A percentile compares a stretch with the other conserved stretches of the same genome.
Conservation (phyloP, 1,140 invertebrate genomes). For the Acromyrmex heyeri region DNA sequence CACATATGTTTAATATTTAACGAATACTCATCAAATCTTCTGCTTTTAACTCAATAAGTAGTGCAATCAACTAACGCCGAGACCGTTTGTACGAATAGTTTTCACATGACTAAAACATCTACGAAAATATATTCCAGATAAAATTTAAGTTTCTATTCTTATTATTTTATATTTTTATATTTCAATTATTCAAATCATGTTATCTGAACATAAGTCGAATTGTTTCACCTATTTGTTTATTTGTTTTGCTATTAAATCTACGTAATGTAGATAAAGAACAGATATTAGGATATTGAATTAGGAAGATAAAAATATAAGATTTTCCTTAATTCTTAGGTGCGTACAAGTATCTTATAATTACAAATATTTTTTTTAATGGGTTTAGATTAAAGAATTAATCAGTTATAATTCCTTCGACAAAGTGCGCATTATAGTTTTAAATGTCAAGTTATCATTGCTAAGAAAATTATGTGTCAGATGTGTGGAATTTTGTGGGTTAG, state of each 20-base stretch:
- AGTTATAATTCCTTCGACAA: neutral
- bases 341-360: neutral
- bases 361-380: neutral
- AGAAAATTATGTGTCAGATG: conserved; percentile 8
- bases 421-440: neutral
- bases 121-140: neutral
- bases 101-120: neutral
- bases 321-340: neutral
- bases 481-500: conserved; percentile 20
- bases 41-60: neutral
- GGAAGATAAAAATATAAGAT: neutral
- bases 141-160: neutral
- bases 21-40: neutral
- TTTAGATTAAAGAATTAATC: neutral
- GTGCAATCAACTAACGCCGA: neutral
- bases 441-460: neutral
- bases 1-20: conserved; percentile 22
- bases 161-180: neutral
- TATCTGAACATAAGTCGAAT: neutral
- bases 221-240: neutral
- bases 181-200: neutral
- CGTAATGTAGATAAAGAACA: neutral
- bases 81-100: neutral
- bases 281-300: neutral
- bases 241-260: neutral